Conservation (phyloP, 2,797 vertebrate genomes). For the Pseudochaenichthys georgianus region DNA sequence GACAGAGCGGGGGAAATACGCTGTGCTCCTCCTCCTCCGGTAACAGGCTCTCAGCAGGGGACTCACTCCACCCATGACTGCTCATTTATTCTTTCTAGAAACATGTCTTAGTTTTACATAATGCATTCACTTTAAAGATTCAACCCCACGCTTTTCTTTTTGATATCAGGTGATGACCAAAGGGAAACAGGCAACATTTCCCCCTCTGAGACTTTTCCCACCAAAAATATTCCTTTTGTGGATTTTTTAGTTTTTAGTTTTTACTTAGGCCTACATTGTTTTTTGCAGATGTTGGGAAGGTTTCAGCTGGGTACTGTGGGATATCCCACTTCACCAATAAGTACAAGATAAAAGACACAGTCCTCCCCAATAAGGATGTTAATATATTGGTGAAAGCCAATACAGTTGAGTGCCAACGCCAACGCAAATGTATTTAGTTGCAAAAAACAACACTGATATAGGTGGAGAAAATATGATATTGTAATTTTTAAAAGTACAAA, state of each 20-base stretch:
- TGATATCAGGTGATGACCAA: background rate
- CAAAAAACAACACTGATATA: background rate
- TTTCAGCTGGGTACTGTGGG: constrained; percentile 22
- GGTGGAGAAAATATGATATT: too few relatives aligned
- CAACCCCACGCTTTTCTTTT: background rate
- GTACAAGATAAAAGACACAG: background rate
- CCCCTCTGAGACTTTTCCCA: background rate
- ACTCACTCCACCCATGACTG: background rate
- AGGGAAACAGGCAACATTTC: background rate
- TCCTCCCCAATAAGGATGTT: background rate
- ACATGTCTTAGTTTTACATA: background rate
- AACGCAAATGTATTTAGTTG: background rate
- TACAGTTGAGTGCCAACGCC: background rate
- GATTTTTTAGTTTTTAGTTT: constrained; percentile 37
- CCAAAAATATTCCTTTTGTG: background rate
- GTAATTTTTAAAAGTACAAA: too few relatives aligned
- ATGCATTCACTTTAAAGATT: background rate
- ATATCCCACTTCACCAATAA: constrained; percentile 3
- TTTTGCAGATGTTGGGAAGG: background rate
- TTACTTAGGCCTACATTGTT: constrained; percentile 1
- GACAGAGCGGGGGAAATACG: constrained; percentile 62
- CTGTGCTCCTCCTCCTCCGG: constrained; percentile 53
- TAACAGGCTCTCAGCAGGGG: constrained; percentile 38
- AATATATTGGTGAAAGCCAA: too few relatives aligned
- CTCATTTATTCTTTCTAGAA: constrained; percentile 28